Evolutionary conservation across 2,797 vertebrate species (phyloP), one percentile per base, ranked within the genome.

Genomic region (Typhlichthys eigenmanni): DNA sequence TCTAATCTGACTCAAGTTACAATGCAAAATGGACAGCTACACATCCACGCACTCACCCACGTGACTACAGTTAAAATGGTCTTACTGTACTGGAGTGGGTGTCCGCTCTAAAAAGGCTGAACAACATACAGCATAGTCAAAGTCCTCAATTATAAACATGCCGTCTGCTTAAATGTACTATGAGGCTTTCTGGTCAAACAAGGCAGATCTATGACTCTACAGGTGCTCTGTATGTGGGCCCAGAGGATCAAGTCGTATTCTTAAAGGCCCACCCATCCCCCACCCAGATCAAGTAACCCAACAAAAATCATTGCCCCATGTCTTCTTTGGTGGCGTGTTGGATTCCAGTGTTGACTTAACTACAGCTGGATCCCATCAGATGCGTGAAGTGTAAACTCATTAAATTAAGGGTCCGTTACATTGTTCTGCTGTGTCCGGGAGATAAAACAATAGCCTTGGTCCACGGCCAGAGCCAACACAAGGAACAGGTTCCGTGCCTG

Each of bases 241-340:
- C 52, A 13, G 24, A 45, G 72, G 82, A 84, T 84, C 76, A 74
- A 79, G 86, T 78, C 60, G 67, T 69, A 29, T 48, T 57, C 63
- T 81, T 77, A 74, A 88, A 85, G 72, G 72, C 62, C 64, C 29
- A 24, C 24, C 24, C 3, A 24, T 4, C 24, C 53, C 61, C 70
- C 68, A 76, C 66, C 83, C 74, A 85, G 83, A 83, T 82, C 83
- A 58, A 80, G 85, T 79, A 71, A 70, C 79, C 72, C 71, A 47
- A 47, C 52, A 70, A 79, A 58, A 12, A 8, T 64, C 74, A 68
- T 50, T 78, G 24, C 24, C 24, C 24, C 3, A 24, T 57, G 78
- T 88, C 79, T n/a, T 71, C 60, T 91, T 87, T 79, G 68, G 76
- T 59, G 82, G 87, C 78, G n/a, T 71, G 60, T 91, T 87, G 79